Base-by-base conservation (phyloP, 2,797 vertebrate genomes). In the Mycteria americana region DNA sequence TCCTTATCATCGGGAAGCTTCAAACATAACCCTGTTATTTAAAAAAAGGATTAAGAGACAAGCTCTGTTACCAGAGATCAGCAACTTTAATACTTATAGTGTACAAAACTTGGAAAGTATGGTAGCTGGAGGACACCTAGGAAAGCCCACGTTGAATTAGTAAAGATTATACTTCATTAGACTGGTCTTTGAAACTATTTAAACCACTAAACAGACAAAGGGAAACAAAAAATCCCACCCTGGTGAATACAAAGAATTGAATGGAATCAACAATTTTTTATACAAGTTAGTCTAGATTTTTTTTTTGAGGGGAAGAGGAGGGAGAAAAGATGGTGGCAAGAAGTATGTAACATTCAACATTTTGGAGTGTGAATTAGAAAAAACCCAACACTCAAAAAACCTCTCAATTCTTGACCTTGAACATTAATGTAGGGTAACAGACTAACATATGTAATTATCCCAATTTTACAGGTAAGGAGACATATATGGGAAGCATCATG, bases 1-100 rank as follows among this genome's bases (percentile, higher is more conserved):
- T 95, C 68, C 56, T 95, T 94, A 95, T 83, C 95, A 82, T 22
- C 0, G 2, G 60, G 87, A 91, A 89, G 65, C 86, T 89, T 91
- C 89, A 93, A 95, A 93, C 78, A 91, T 69, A 94, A 91, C 28
- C 69, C 50, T 3, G 0, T 78, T 94, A 85, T 91, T 95, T 91
- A 62, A 57, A 84, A 91, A 93, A 69, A 69, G 89, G 95, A 89
- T 96, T 97, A 97, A 62, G 87, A 94, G 31, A 91, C n/a, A 83
- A 88, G 68, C 84, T 92, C 41, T 92, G 62, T 75, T 83, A 89
- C 75, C 54, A 93, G 35, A 93, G 53, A 94, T 86, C 86, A 94
- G 93, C 92, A 92, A 83, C 27, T 88, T 83, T 68, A 94, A 89
- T 45, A 83, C 31, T 67, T 37, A 69, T 0, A 73, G 30, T 2